Base-by-base conservation (phyloP, 2,113 vertebrate species). In the Ammodytes marinus region DNA sequence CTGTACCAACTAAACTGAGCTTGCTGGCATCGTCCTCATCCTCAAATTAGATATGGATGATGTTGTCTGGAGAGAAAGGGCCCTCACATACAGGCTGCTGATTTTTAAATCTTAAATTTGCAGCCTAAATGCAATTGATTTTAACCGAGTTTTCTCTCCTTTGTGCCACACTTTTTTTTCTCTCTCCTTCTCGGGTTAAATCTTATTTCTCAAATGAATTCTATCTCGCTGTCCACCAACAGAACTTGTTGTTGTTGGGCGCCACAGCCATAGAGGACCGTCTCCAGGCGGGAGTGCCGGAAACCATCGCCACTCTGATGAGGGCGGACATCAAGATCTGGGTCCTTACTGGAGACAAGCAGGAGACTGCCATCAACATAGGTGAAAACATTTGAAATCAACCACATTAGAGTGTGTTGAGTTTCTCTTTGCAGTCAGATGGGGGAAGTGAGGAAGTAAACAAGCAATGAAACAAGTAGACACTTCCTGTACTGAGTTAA, bases 231-330 rank as follows among this genome's bases (percentile, higher is more conserved):
- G 8, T 70, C 53, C 66, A 4, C 86, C 43, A 75, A 55, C 80
- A 99, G 98, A 95, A 99, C 88, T 90, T 99, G 53, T 83, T 98
- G 82, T 94, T 99, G 5, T 93, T 99, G 80, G 98, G 98, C 77
- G 98, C 98, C 81, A 99, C 98, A 2, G 98, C 97, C 82, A 99
- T 99, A 80, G 98, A 99, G 93, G 98, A 99, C 82, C 97, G 96
- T 45, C 95, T 99, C 84, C 98, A 99, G 95, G 96, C 96, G 1
- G 96, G 96, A n/a, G 98, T 99, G 80, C 98, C 98, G 2, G 98
- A 99, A 93, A 99, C 98, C 74, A 99, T 99, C 89, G 93, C 96
- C 79, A 97, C 97, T 2, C 94, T 99, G 75, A 95, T 99, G 89
- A 97, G 94, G 91, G 98, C 98, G 46, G 96, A 97, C 90, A 99